Conservation (phyloP, 2,797 vertebrate genomes). For the Spinus pinus region DNA sequence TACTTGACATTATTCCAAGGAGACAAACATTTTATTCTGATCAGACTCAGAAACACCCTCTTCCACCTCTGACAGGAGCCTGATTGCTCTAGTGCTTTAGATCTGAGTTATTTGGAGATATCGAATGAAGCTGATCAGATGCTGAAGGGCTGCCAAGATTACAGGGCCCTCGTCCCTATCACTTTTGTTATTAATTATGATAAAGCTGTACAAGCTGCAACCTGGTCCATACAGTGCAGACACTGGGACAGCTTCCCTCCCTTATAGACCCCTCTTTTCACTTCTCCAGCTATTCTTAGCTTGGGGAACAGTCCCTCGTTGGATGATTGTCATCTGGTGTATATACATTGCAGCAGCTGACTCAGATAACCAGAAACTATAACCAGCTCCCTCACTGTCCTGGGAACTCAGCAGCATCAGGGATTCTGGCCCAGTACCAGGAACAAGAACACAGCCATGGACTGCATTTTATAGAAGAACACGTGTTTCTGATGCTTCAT, state of each 20-base stretch:
- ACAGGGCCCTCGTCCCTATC: constrained; percentile 17
- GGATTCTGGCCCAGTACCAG: constrained; percentile 20
- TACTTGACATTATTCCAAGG: background rate
- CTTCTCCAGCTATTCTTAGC: constrained; percentile 59
- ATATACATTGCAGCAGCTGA: constrained; percentile 62
- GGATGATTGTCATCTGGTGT: constrained; percentile 60
- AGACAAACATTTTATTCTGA: constrained; percentile 38
- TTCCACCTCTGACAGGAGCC: constrained; percentile 54
- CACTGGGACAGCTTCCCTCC: constrained; percentile 10
- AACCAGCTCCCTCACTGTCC: constrained; percentile 24
- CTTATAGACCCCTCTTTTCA: background rate
- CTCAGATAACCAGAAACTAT: constrained; percentile 45
- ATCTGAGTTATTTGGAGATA: constrained; percentile 51
- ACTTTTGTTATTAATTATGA: constrained; percentile 61
- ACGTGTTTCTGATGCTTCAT: background rate
- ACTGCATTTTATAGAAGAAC: background rate
- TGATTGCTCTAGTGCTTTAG: constrained; percentile 63
- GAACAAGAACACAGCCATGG: background rate
- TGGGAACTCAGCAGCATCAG: background rate
- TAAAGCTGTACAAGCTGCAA: constrained; percentile 54
- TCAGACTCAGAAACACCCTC: constrained; percentile 59
- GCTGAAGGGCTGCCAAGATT: constrained; percentile 65
- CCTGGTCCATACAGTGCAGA: background rate
- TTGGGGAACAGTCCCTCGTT: constrained; percentile 1
- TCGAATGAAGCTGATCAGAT: constrained; percentile 44